Base-by-base conservation (phyloP, 1,140 invertebrate species). In the Stegodyphus mimosarum region DNA sequence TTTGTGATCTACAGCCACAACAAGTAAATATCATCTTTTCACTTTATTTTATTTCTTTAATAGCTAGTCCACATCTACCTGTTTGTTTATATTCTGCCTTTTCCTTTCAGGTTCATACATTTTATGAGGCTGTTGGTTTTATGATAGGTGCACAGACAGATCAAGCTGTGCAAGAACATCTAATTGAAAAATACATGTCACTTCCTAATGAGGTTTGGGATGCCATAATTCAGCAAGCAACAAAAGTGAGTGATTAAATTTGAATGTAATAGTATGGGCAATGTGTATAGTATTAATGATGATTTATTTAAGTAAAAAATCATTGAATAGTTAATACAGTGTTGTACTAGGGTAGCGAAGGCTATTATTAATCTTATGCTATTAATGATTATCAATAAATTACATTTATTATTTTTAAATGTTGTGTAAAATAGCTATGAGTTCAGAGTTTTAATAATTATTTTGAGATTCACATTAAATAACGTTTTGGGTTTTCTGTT, bases 131-230 rank as follows among this genome's bases (percentile, higher is more conserved):
- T 73, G 97, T 99, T 77, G 99, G 98, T 69, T 97, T 98, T 89
- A 99, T 99, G 97, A 99, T 99, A 89, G 96, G 94, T 90, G 96
- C 98, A 64, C 96, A 99, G 91, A 93, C 94, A 15, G 97, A 99
- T 91, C 93, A 95, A 88, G 92, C 94, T 60, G 92, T 94, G 52
- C 98, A 99, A 91, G 97, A 99, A 90, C 93, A 94, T 74, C 92
- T 99, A 11, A 99, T 99, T 89, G 97, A 99, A 89, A 96, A 98
- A 88, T 99, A 99, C 88, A 99, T 99, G 98, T 91, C 94, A 88
- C 92, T 99, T 75, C 99, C 99, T 9, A 99, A 99, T 92, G 95
- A 98, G 92, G 97, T 98, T 33, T 99, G 99, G 99, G 98, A 99
- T 92, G 97, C 99, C 88, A 98, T 99, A 71, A 99, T 99, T 88